Base-by-base conservation (phyloP, 1,140 invertebrate species). In the Forficula auricularia region DNA sequence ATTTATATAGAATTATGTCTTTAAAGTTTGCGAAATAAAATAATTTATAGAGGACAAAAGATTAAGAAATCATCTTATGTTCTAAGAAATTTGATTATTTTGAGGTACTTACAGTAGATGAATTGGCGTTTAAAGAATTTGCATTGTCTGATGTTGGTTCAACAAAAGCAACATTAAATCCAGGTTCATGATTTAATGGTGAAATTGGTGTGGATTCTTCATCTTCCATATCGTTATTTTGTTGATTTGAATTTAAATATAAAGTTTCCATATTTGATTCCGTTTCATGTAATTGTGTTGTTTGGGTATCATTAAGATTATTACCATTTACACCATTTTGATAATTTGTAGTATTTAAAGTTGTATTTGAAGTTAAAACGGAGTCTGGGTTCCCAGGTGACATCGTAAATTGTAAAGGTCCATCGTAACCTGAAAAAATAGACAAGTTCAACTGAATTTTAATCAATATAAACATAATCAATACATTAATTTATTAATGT, bases 401-500 rank as follows among this genome's bases (percentile, higher is more conserved):
- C 67, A 83, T 77, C 51, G 74, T 75, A 57, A 76, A 86, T 61
- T 84, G 81, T 62, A 85, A 69, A 37, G 82, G 79, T 33, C 82
- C 80, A 67, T 85, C 81, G 59, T 86, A 87, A 53, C 74, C 78
- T 81, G 55, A 19, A 54, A 45, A 53, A 61, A 38, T 38, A 19
- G n/a, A n/a, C n/a, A n/a, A n/a, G n/a, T n/a, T n/a, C n/a, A n/a
- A n/a, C n/a, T n/a, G n/a, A n/a, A n/a, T n/a, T n/a, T n/a, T n/a
- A n/a, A n/a, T n/a, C n/a, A n/a, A n/a, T n/a, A n/a, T n/a, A n/a
- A n/a, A n/a, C n/a, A n/a, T n/a, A n/a, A n/a, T n/a, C n/a, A n/a
- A n/a, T n/a, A n/a, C n/a, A n/a, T n/a, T n/a, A 58, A 53, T 53
- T 42, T 46, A 34, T 40, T n/a, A 32, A 12, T 14, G 20, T 9